phyloP scores from a whole-genome alignment of 2,113 vertebrate species.

The Glaucidium brasilianum region DNA sequence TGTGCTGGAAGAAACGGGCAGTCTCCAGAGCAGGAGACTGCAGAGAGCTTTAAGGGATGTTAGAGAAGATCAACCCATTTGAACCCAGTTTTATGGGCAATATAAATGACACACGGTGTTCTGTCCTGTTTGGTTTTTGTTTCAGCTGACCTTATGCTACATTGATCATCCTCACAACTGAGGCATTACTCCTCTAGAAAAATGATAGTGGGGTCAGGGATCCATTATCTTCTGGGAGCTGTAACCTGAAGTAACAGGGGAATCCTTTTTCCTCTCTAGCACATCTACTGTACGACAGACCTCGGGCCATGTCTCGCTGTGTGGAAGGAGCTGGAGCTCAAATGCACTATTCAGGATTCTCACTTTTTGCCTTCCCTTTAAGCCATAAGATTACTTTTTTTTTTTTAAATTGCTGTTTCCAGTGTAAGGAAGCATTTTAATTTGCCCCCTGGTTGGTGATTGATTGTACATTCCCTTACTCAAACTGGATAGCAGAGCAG shows the following conservation, averaged over 20 bases:
- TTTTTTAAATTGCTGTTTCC: not conserved
- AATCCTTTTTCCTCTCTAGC: not conserved
- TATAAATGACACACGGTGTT: fast-evolving
- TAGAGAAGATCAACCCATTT: not conserved
- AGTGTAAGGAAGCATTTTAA: not conserved
- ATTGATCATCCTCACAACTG: not conserved
- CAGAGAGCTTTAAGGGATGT: fast-evolving
- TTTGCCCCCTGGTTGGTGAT: not conserved
- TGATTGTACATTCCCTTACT: not conserved
- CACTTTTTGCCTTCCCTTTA: not conserved
- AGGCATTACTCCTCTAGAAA: not conserved
- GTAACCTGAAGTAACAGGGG: not conserved
- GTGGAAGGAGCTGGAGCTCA: not conserved
- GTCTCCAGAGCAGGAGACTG: not conserved
- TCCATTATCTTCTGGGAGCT: not conserved
- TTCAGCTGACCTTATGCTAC: not conserved
- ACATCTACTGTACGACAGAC: not conserved
- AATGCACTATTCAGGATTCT: not conserved
- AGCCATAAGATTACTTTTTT: not conserved
- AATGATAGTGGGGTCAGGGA: not conserved
- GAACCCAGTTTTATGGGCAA: not conserved
- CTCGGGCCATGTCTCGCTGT: not conserved
- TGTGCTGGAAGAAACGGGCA: not conserved
- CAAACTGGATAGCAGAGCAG: not conserved
- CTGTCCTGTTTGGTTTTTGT: not conserved